phyloP scores from a whole-genome alignment of 1,140 invertebrate genomes.

The Aphaenogaster floridana region DNA sequence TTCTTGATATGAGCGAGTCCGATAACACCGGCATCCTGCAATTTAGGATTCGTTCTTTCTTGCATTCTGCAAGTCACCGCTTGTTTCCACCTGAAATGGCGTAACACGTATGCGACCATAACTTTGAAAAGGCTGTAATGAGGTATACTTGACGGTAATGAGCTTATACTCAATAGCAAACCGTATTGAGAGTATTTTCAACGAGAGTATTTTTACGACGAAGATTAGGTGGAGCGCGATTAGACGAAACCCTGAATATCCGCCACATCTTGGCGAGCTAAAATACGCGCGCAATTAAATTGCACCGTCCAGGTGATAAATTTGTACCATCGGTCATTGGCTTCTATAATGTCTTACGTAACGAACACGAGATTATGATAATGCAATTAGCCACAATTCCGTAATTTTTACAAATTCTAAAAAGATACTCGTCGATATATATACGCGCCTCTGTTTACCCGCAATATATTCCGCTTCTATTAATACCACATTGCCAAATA shows the following conservation, averaged over 20 bases:
- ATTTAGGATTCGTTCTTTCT: not conserved
- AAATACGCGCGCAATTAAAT: constrained; percentile 23
- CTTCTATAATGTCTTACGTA: constrained; percentile 4
- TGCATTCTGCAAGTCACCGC: constrained; percentile 39
- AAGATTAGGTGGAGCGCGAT: not conserved
- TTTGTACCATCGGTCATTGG: constrained; percentile 37
- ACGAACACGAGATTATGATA: not conserved
- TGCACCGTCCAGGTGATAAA: not conserved
- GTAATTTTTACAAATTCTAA: not conserved
- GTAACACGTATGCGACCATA: not conserved
- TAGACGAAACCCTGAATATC: not conserved
- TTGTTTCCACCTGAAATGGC: not conserved
- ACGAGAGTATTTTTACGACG: not conserved
- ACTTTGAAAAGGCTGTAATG: not conserved
- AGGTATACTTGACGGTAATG: too few relatives aligned
- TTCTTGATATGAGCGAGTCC: not conserved
- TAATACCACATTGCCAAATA: not conserved
- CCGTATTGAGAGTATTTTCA: not conserved
- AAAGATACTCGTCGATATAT: not conserved
- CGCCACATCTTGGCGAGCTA: not conserved
- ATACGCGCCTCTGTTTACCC: not conserved
- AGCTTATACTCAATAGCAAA: not conserved
- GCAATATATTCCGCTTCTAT: not conserved
- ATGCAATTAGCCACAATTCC: not conserved
- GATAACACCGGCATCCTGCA: not conserved